phyloP scores from a whole-genome alignment of 2,113 vertebrate species.

The Apteryx owenii region DNA sequence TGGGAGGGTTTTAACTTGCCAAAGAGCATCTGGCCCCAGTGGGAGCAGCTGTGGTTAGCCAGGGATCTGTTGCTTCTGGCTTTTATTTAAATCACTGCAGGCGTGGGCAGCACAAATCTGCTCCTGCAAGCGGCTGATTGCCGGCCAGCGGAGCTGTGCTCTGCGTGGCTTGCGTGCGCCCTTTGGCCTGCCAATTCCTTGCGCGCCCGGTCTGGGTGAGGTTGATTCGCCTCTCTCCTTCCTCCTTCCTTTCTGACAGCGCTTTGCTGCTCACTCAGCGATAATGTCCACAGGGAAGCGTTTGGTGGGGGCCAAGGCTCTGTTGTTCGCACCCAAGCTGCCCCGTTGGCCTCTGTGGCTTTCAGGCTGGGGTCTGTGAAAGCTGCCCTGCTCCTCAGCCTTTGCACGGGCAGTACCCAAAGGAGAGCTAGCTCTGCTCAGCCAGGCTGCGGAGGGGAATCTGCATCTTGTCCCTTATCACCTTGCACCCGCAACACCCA shows the following conservation, averaged over 20 bases:
- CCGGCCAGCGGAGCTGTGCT: too few species aligned
- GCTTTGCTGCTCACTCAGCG: neutral
- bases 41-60: rapidly evolving
- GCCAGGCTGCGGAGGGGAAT: neutral
- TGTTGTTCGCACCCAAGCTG: too few species aligned
- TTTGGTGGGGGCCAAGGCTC: too few species aligned
- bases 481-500: neutral
- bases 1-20: neutral
- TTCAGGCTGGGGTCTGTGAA: neutral
- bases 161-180: too few species aligned
- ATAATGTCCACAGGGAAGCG: too few species aligned
- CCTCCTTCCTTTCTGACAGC: neutral
- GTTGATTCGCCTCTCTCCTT: neutral
- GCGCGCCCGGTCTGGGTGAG: neutral
- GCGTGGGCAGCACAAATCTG: too few species aligned
- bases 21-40: neutral
- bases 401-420: neutral
- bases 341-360: too few species aligned
- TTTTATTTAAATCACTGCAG: neutral
- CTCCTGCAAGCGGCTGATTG: too few species aligned
- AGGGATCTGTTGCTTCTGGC: rapidly evolving
- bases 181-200: neutral
- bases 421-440: neutral
- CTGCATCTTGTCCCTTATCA: neutral
- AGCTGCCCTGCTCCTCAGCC: neutral